These are phyloP conservation scores for Brenthis ino DNA, from an alignment of 2,888 invertebrate genomes.

Conservation along the genomic window DNA sequence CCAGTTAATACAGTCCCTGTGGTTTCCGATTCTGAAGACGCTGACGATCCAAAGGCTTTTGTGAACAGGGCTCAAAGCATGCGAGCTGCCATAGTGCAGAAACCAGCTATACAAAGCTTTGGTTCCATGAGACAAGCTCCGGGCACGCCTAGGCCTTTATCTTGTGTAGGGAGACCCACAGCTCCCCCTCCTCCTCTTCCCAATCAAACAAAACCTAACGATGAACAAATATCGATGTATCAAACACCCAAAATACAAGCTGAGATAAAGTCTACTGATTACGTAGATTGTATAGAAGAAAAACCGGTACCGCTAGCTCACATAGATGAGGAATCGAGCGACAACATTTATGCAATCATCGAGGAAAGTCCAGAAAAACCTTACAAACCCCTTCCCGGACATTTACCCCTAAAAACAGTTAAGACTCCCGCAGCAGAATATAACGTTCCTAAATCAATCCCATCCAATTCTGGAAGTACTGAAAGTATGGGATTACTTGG, in stretches of 20 bases:
- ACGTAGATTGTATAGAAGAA: slow-evolving; percentile 91
- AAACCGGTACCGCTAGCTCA: slow-evolving; percentile 83
- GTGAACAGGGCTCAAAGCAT: slow-evolving; percentile 92
- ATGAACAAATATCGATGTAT: slow-evolving; percentile 72
- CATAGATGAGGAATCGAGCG: slow-evolving; percentile 84
- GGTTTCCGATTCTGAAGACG: slow-evolving; percentile 74
- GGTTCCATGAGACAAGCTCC: slow-evolving; percentile 91
- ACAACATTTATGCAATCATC: slow-evolving; percentile 94
- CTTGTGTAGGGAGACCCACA: slow-evolving; percentile 88
- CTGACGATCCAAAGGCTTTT: slow-evolving; percentile 81
- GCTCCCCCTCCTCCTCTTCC: slow-evolving; percentile 90
- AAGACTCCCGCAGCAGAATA: slow-evolving; percentile 78
- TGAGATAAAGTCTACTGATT: slow-evolving; percentile 79
- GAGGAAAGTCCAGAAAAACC: slow-evolving; percentile 86
- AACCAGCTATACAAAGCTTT: slow-evolving; percentile 87
- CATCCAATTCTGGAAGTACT: slow-evolving; percentile 77
- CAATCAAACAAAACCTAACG: slow-evolving; percentile 43
- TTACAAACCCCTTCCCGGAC: slow-evolving; percentile 65
- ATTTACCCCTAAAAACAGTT: slow-evolving; percentile 58
- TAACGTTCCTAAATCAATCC: slow-evolving; percentile 69
- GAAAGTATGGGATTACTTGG: slow-evolving; percentile 90
- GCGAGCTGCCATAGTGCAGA: slow-evolving; percentile 83
- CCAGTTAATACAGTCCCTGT: slow-evolving; percentile 84
- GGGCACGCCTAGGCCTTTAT: slow-evolving; percentile 86
- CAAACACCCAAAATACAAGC: slow-evolving; percentile 76